Conservation (phyloP, 2,797 vertebrate genomes). For the Helostoma temminkii region DNA sequence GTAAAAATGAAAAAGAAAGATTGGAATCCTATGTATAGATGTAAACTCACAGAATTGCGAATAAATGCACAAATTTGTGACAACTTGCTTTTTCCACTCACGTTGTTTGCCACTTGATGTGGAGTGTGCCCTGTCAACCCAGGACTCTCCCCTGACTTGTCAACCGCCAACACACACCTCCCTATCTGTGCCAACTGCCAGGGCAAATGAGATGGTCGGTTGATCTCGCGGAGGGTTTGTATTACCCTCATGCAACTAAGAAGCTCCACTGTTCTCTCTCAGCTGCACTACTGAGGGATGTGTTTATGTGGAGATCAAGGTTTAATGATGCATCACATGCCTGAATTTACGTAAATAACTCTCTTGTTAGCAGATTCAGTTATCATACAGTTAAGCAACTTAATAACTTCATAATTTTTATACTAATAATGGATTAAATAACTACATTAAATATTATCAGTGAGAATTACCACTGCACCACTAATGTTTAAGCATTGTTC, state of each 20-base stretch:
- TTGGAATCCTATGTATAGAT: background rate
- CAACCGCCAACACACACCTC: slow-evolving; percentile 62
- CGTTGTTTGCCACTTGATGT: slow-evolving; percentile 61
- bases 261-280: slow-evolving; percentile 52
- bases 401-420: too few relatives aligned
- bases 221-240: slow-evolving; percentile 62
- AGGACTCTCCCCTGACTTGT: slow-evolving; percentile 58
- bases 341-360: slow-evolving; percentile 40
- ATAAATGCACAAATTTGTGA: slow-evolving; percentile 28
- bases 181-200: slow-evolving; percentile 66
- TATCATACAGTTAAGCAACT: too few relatives aligned
- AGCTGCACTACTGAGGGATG: slow-evolving; percentile 67
- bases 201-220: slow-evolving; percentile 68
- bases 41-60: background rate
- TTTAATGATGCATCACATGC: slow-evolving; percentile 47
- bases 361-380: slow-evolving; percentile 19
- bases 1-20: background rate
- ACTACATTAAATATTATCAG: background rate
- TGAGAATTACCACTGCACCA: too few relatives aligned
- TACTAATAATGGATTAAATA: background rate
- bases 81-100: slow-evolving; percentile 48
- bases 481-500: too few relatives aligned
- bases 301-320: slow-evolving; percentile 71
- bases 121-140: slow-evolving; percentile 57
- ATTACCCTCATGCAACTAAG: slow-evolving; percentile 64